Evolutionary conservation across 2,888 invertebrate genomes (phyloP).

Genomic region (Polia nebulosa): DNA sequence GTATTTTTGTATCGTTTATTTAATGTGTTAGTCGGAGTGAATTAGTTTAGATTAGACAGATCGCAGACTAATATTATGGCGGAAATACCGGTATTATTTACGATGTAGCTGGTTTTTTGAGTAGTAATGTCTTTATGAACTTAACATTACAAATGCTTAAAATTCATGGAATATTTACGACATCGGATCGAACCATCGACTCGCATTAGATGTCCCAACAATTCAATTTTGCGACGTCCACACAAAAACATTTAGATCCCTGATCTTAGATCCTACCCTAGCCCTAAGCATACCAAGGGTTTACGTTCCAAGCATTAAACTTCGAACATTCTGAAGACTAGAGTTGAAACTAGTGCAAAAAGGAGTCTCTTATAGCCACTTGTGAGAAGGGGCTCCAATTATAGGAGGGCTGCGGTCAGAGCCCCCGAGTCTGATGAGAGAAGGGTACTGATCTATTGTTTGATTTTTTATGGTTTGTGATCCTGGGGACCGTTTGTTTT

Average conservation of each 20-base stretch:
- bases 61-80: conserved; percentile 49
- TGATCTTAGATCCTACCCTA: not conserved
- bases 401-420: conserved; percentile 43
- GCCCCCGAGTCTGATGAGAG: conserved; percentile 10
- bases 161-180: conserved; percentile 1
- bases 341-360: conserved; percentile 34
- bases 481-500: not conserved
- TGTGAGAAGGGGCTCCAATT: conserved; percentile 27
- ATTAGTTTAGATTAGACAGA: conserved; percentile 51
- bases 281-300: not conserved
- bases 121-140: not conserved
- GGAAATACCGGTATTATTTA: conserved; percentile 42
- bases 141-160: not conserved
- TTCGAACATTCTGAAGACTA: conserved; percentile 24
- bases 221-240: conserved; percentile 4
- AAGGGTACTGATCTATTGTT: conserved; percentile 43
- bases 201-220: conserved; percentile 3
- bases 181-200: conserved; percentile 3
- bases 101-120: conserved; percentile 10
- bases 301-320: conserved; percentile 39
- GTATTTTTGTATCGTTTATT: conserved; percentile 55
- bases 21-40: conserved; percentile 50
- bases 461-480: conserved; percentile 7
- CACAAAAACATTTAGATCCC: conserved; percentile 31
- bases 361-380: conserved; percentile 5